A percentile compares a stretch with the other conserved stretches of the same genome.
phyloP scores from a whole-genome alignment of 2,797 vertebrate genomes.

The Characodon lateralis region DNA sequence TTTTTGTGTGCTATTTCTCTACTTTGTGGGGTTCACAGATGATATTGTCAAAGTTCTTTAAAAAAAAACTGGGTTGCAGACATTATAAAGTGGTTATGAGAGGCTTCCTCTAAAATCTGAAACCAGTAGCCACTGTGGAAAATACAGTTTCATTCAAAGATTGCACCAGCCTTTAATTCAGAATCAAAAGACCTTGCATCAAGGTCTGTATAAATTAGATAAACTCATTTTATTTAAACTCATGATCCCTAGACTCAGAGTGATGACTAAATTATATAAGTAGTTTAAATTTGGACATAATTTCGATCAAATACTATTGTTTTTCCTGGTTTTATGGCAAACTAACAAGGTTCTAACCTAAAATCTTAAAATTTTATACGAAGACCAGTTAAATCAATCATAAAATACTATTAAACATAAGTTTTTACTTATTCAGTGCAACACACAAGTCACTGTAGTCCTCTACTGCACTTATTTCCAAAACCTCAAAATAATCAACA shows the following conservation, averaged over 20 bases:
- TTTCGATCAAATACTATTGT: neutral
- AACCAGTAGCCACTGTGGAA: constrained; percentile 22
- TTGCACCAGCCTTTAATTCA: neutral
- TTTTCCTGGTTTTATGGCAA: neutral
- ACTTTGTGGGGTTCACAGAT: constrained; percentile 3
- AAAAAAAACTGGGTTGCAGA: constrained; percentile 33
- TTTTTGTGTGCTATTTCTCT: neutral
- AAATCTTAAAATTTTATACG: neutral
- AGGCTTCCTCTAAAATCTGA: constrained; percentile 38
- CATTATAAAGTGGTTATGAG: constrained; percentile 34
- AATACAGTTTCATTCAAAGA: constrained; percentile 23
- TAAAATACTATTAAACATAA: neutral
- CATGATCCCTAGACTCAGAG: neutral
- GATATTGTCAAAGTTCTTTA: constrained; percentile 21
- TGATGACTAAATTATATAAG: neutral
- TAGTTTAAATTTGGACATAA: neutral
- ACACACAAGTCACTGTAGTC: neutral
- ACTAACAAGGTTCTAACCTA: neutral
- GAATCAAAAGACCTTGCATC: neutral
- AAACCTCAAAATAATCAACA: neutral
- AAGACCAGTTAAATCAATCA: neutral
- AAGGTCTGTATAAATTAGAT: neutral
- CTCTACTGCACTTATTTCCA: neutral
- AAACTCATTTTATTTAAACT: neutral
- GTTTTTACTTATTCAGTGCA: neutral